Conservation (phyloP, 2,113 vertebrate genomes). For the Leuciscus idus region DNA sequence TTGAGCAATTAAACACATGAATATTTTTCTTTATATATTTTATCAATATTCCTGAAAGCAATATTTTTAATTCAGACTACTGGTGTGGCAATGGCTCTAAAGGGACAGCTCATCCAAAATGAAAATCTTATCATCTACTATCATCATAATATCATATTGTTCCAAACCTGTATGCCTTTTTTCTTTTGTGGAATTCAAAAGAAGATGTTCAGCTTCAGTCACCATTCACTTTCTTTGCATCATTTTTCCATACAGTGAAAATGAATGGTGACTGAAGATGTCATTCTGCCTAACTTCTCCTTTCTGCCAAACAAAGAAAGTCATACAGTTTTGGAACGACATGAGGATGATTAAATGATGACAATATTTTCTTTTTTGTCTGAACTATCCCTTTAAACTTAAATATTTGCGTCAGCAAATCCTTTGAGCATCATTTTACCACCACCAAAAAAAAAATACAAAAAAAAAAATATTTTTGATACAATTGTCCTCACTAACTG, state of each 20-base stretch:
- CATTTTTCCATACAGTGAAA: neutral
- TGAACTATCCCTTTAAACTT: neutral
- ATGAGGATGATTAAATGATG: neutral
- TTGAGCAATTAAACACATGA: neutral
- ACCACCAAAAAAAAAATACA: neutral
- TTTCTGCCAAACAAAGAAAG: neutral
- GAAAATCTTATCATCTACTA: neutral
- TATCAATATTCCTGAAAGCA: neutral
- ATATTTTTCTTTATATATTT: neutral
- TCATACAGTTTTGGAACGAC: neutral
- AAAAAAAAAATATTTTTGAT: neutral
- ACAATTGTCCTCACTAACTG: neutral
- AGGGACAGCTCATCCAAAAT: neutral
- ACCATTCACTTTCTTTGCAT: neutral
- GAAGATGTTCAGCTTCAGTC: neutral
- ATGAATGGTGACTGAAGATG: neutral
- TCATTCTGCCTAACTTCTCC: neutral
- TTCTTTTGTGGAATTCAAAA: neutral
- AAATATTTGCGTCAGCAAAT: neutral
- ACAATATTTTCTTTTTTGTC: neutral
- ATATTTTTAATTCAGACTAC: neutral
- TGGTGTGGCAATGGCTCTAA: neutral
- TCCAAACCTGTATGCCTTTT: neutral
- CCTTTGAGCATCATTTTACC: neutral
- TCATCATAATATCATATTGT: neutral